Evolutionary conservation across 2,797 vertebrate species (phyloP).

Genomic region (Coranthus polyacanthus): DNA sequence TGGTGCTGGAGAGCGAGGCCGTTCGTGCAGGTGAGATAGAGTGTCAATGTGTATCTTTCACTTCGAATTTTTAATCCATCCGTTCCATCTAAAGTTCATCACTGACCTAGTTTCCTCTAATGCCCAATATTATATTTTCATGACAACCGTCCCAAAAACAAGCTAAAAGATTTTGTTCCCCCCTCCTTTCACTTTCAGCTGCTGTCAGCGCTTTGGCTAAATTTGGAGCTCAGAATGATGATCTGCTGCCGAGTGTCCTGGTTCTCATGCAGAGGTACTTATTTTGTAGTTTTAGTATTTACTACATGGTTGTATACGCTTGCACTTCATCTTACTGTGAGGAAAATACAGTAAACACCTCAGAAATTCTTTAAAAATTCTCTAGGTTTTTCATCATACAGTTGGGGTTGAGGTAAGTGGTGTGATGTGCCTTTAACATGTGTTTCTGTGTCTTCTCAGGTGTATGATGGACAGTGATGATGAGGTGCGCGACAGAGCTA

Average conservation of each 20-base stretch:
- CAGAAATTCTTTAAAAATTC: too few relatives aligned
- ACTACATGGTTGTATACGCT: too few relatives aligned
- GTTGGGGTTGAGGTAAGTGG: not conserved
- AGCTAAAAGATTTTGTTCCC: not conserved
- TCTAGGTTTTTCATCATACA: not conserved
- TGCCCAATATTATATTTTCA: not conserved
- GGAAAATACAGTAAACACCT: not conserved
- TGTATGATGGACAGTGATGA: conserved; percentile 99
- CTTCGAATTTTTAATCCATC: too few relatives aligned
- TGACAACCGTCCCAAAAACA: not conserved
- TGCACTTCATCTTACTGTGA: not conserved
- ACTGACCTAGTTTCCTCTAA: too few relatives aligned
- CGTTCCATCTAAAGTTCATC: not conserved
- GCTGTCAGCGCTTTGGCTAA: conserved; percentile 97
- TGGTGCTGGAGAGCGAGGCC: conserved; percentile 97
- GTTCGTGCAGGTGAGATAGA: conserved; percentile 90
- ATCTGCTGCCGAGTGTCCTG: conserved; percentile 94
- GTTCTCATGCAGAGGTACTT: conserved; percentile 95
- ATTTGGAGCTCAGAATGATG: conserved; percentile 98
- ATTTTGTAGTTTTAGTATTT: not conserved
- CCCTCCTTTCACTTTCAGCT: conserved; percentile 83
- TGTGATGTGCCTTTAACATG: too few relatives aligned
- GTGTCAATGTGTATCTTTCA: not conserved
- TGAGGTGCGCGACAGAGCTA: conserved; percentile 96
- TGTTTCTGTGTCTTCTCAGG: conserved; percentile 72